phyloP scores from a whole-genome alignment of 2,113 vertebrate genomes.

The Craseonycteris thonglongyai region DNA sequence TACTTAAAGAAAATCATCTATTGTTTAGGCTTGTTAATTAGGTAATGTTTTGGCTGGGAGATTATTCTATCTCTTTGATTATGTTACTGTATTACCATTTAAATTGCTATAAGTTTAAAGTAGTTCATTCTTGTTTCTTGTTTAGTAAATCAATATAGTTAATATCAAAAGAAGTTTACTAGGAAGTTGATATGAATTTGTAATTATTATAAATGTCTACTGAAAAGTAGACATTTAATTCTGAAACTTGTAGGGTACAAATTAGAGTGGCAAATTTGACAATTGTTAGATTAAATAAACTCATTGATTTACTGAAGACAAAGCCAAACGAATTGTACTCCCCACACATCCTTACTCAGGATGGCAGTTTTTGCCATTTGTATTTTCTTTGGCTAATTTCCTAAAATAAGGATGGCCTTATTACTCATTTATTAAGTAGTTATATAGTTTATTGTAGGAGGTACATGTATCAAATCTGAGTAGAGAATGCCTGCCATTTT shows the following conservation, averaged over 20 bases:
- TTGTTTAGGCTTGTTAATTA: not conserved
- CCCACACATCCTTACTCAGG: not conserved
- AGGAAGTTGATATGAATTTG: not conserved
- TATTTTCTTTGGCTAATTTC: not conserved
- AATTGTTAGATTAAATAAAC: not conserved
- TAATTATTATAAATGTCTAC: not conserved
- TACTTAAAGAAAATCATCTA: not conserved
- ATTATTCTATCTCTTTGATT: not conserved
- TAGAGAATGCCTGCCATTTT: not conserved
- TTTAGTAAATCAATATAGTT: not conserved
- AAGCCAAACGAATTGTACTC: not conserved
- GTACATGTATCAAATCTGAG: not conserved
- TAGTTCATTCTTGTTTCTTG: not conserved
- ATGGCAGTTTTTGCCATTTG: not conserved
- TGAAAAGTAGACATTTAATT: not conserved
- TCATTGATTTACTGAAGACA: not conserved
- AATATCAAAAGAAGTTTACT: not conserved
- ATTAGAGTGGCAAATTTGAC: not conserved
- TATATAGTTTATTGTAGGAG: not conserved
- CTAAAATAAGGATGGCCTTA: not conserved
- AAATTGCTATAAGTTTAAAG: conserved; percentile 14
- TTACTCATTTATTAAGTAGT: not conserved
- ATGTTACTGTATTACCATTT: not conserved
- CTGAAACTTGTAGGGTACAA: not conserved
- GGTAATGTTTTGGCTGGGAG: not conserved